Evolutionary conservation across 2,888 invertebrate species (phyloP), one percentile per base, ranked within the genome.

Genomic region (Leucophora obtusa): DNA sequence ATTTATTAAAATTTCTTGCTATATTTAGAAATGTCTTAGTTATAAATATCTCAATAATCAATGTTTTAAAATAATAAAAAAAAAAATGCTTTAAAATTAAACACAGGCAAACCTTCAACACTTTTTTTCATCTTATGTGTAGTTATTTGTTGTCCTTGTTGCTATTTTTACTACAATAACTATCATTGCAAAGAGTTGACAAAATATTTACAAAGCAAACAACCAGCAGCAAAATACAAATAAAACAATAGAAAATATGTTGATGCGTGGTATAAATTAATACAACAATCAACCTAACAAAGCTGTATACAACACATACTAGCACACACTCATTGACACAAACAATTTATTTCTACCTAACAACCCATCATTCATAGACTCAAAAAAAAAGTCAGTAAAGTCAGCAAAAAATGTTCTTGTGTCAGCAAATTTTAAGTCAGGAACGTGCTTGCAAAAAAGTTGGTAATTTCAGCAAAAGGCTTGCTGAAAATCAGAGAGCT

Each of bases 161-260:
- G 50, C 35, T 58, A 21, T 65, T 69, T 65, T 69, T 28, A 7
- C 6, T 28, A 28, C 1, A 7, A n/a, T 56, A 53, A 33, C 65
- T 79, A 69, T 38, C 69, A 69, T 69, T 66, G 58, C 3, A 79
- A 69, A 74, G 35, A 69, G 63, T 69, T 73, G 65, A 62, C 60
- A 69, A 79, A 73, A 73, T 79, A 79, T 73, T 79, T 65, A 59
- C 63, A 69, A 53, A 63, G 62, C 58, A 53, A 73, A 78, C 56
- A 72, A 62, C 78, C 78, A 47, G 38, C 56, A 69, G 78, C 72
- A 68, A 63, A 62, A 24, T 8, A 51, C 11, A 14, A 14, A 77
- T 18, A 69, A n/a, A 14, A 62, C 1, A 65, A 11, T 33, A 10
- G 15, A 4, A 54, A 33, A 54, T 62, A 28, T 28, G 28, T 28